Conservation (phyloP, 2,797 vertebrate genomes). For the Liasis olivaceus region DNA sequence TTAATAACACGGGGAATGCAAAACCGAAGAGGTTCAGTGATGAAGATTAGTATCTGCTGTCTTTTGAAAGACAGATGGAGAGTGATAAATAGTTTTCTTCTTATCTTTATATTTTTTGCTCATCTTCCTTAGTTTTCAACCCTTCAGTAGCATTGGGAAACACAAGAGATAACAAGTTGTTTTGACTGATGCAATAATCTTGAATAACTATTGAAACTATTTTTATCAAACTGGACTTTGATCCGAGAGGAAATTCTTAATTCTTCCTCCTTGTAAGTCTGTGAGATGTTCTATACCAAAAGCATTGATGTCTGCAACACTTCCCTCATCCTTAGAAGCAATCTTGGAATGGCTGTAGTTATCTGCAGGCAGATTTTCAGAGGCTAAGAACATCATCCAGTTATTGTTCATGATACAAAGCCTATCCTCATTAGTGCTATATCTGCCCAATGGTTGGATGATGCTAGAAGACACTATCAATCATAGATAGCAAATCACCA, state of each 20-base stretch:
- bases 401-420: background rate
- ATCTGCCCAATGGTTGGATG: background rate
- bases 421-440: background rate
- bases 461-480: background rate
- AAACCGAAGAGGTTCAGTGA: background rate
- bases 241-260: slow-evolving; percentile 18
- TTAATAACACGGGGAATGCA: background rate
- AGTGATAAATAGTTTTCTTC: background rate
- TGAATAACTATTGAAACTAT: background rate
- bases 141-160: slow-evolving; percentile 36
- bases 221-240: background rate
- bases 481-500: background rate
- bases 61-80: background rate
- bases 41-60: background rate
- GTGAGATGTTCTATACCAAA: background rate
- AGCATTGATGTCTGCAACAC: background rate
- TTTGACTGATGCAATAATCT: slow-evolving; percentile 26
- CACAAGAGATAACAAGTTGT: background rate
- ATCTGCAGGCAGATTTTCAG: background rate
- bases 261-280: slow-evolving; percentile 23
- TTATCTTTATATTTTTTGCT: slow-evolving; percentile 12
- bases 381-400: background rate
- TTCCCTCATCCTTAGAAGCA: background rate
- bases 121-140: slow-evolving; percentile 25
- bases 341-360: background rate